These are phyloP conservation scores for Pelobates fuscus DNA, from an alignment of 2,113 vertebrate genomes.

Conservation along the genomic window DNA sequence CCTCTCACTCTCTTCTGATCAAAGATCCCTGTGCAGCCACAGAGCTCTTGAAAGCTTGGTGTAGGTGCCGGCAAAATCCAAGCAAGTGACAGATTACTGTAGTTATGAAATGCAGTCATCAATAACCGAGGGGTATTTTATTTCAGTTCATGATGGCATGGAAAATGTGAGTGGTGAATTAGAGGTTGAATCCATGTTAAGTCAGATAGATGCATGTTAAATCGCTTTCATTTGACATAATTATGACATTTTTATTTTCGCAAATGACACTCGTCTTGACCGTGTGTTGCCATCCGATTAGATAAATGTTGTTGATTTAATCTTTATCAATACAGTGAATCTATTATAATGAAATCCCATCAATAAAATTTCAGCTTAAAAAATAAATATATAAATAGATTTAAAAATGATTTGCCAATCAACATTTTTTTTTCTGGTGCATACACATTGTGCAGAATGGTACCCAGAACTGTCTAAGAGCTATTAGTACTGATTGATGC, in stretches of 20 bases:
- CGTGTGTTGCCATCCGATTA: not conserved
- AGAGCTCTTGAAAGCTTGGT: conserved; percentile 35
- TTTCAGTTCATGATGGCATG: conserved; percentile 48
- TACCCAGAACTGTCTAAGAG: conserved; percentile 22
- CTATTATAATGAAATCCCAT: conserved; percentile 25
- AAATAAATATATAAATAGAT: not conserved
- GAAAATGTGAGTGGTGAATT: conserved; percentile 39
- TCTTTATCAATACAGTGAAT: conserved; percentile 23
- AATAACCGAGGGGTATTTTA: conserved; percentile 42
- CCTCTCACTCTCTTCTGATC: conserved; percentile 19
- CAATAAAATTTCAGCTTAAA: conserved; percentile 13
- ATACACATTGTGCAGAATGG: conserved; percentile 23
- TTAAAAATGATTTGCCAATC: conserved; percentile 32
- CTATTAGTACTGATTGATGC: conserved; percentile 7
- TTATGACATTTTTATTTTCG: not conserved
- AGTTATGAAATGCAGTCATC: conserved; percentile 39
- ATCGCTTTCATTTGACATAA: not conserved
- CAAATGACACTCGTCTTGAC: conserved; percentile 7
- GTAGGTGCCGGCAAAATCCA: conserved; percentile 41
- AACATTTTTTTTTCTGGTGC: conserved; percentile 33
- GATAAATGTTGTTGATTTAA: conserved; percentile 32
- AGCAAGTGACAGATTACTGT: conserved; percentile 7
- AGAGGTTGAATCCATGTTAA: conserved; percentile 3
- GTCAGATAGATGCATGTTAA: conserved; percentile 4
- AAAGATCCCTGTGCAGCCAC: conserved; percentile 6